Evolutionary conservation across 1,140 invertebrate species (phyloP).

Genomic region (Drosophila rufa): DNA sequence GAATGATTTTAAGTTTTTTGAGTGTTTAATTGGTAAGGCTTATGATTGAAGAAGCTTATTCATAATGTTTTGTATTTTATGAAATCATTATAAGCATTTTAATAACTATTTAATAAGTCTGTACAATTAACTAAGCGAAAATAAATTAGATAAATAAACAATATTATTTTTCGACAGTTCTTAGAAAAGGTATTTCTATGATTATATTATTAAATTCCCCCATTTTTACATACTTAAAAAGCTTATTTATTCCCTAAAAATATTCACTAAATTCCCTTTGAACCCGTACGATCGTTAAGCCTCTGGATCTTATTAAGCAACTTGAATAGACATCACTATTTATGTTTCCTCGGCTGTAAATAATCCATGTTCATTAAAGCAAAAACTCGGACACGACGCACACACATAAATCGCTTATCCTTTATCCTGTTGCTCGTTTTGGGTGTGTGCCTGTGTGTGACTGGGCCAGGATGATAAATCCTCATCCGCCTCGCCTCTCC

Average conservation of each 20-base stretch:
- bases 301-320: not conserved
- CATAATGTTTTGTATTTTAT: too few relatives aligned
- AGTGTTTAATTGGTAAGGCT: not conserved
- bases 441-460: slow-evolving; percentile 34
- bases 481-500: slow-evolving; percentile 36
- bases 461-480: slow-evolving; percentile 75
- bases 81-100: not conserved
- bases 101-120: not conserved
- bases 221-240: not conserved
- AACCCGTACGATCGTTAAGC: not conserved
- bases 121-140: too few relatives aligned
- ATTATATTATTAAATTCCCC: not conserved
- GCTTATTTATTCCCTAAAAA: not conserved
- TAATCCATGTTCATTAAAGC: slow-evolving; percentile 71
- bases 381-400: slow-evolving; percentile 69
- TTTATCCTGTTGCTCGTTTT: slow-evolving; percentile 71
- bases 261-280: not conserved
- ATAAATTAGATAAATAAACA: too few relatives aligned
- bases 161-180: too few relatives aligned
- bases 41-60: too few relatives aligned
- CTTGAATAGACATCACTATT: not conserved
- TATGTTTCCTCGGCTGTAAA: slow-evolving; percentile 19
- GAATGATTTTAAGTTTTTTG: not conserved
- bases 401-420: slow-evolving; percentile 78
- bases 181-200: not conserved